A percentile compares a stretch with the other conserved stretches of the same genome.
phyloP scores from a whole-genome alignment of 2,113 vertebrate species.

The Xenus cinereus region DNA sequence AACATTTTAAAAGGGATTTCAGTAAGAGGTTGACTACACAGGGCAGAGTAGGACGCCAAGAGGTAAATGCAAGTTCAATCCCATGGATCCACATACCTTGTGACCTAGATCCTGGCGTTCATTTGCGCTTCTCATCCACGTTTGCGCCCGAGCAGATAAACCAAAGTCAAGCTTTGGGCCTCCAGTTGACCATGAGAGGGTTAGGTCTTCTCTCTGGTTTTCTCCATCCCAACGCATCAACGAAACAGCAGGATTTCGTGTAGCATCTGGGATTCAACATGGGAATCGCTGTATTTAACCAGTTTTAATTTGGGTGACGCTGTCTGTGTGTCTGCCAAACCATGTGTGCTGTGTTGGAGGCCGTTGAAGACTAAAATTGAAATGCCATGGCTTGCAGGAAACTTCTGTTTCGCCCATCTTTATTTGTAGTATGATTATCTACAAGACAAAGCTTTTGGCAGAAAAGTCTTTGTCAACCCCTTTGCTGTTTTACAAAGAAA shows the following conservation, averaged over 20 bases:
- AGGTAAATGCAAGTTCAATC: not conserved
- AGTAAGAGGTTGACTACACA: rapidly evolving
- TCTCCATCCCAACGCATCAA: rapidly evolving
- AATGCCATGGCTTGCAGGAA: not conserved
- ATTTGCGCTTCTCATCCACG: not conserved
- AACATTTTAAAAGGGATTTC: not conserved
- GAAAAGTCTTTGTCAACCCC: not conserved
- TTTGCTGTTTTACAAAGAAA: not conserved
- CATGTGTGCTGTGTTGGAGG: not conserved
- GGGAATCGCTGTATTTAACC: not conserved
- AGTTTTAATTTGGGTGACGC: not conserved
- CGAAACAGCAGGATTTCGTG: not conserved
- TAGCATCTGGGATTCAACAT: rapidly evolving
- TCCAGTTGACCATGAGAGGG: not conserved
- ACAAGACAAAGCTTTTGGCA: not conserved
- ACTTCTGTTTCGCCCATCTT: not conserved
- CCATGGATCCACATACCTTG: rapidly evolving
- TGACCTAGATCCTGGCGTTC: not conserved
- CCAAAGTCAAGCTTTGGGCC: not conserved
- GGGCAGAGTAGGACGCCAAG: not conserved
- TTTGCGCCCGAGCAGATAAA: not conserved
- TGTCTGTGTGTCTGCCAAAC: not conserved
- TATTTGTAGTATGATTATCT: not conserved
- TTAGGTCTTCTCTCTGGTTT: not conserved
- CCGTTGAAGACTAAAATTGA: not conserved